Percentiles rank a stretch among this genome's conserved stretches.
These are phyloP conservation scores for Drosophila subquinaria DNA, from an alignment of 2,888 invertebrate species.

Conservation along the genomic window DNA sequence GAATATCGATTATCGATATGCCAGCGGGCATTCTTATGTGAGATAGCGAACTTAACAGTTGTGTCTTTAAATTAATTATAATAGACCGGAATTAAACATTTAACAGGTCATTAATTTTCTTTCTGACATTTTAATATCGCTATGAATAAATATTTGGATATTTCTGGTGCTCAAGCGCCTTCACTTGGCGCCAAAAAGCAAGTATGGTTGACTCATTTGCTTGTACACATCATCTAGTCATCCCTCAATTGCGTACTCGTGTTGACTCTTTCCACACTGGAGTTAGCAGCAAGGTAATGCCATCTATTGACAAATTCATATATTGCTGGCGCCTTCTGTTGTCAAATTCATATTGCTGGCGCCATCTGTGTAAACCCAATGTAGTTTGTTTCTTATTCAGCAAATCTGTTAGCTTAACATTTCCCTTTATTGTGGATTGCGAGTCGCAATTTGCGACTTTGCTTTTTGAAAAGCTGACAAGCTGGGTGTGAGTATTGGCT, in stretches of 20 bases:
- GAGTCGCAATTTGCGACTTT: too few relatives aligned
- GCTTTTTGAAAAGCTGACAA: neutral
- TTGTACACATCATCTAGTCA: neutral
- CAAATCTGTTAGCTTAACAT: constrained; percentile 21
- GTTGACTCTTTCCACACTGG: constrained; percentile 1
- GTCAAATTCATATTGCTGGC: neutral
- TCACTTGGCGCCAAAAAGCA: neutral
- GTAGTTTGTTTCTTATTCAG: constrained; percentile 9
- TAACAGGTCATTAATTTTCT: too few relatives aligned
- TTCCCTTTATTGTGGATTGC: neutral
- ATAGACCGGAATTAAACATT: too few relatives aligned
- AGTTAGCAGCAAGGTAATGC: neutral
- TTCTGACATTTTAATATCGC: too few relatives aligned
- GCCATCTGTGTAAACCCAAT: constrained; percentile 1
- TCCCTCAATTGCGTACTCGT: neutral
- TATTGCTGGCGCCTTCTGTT: constrained; percentile 4
- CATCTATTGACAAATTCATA: constrained; percentile 1
- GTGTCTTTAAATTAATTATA: too few relatives aligned
- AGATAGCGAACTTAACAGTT: too few relatives aligned
- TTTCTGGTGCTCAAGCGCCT: too few relatives aligned
- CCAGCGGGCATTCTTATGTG: too few relatives aligned
- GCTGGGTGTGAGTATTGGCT: neutral
- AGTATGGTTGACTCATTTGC: constrained; percentile 3
- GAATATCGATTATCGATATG: too few relatives aligned
- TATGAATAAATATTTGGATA: too few relatives aligned